These are phyloP conservation scores for Strongylocentrotus purpuratus DNA, from an alignment of 35 echinoderm and acorn worm genomes.

Conservation along the genomic window DNA sequence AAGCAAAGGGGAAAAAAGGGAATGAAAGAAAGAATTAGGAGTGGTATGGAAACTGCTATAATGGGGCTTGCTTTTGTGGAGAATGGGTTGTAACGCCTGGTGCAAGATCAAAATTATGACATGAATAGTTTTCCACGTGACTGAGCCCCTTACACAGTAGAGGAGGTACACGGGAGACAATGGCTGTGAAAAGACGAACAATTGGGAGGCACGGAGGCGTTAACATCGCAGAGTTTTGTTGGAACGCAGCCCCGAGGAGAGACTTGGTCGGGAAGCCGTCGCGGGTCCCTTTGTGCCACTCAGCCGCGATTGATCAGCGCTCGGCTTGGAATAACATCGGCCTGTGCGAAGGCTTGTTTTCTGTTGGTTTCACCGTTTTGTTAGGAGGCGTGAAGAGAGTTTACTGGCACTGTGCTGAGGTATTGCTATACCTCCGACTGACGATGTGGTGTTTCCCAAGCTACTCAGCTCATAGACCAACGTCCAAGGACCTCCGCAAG, in stretches of 20 bases:
- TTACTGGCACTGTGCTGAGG: background rate
- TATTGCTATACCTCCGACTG: background rate
- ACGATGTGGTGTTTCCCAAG: background rate
- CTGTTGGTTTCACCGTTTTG: background rate
- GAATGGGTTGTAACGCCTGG: background rate
- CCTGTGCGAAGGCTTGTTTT: constrained; percentile 15
- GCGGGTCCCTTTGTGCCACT: constrained; percentile 13
- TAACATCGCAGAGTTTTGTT: background rate
- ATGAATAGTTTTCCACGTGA: constrained; percentile 12
- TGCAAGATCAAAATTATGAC: constrained; percentile 18
- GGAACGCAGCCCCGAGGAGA: constrained; percentile 5
- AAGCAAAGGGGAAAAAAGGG: background rate
- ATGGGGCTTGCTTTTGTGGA: background rate
- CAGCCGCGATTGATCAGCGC: background rate
- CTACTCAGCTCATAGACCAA: background rate
- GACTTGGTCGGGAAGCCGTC: background rate
- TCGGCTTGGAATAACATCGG: background rate
- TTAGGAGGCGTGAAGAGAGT: background rate
- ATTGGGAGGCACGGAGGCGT: constrained; percentile 5
- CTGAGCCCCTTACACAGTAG: background rate
- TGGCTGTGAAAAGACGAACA: constrained; percentile 7
- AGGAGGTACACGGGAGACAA: background rate
- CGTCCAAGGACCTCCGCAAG: background rate
- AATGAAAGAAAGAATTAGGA: background rate
- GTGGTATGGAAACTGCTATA: constrained; percentile 20